Evolutionary conservation across 2,113 vertebrate species (phyloP).

Genomic region (Natator depressus): DNA sequence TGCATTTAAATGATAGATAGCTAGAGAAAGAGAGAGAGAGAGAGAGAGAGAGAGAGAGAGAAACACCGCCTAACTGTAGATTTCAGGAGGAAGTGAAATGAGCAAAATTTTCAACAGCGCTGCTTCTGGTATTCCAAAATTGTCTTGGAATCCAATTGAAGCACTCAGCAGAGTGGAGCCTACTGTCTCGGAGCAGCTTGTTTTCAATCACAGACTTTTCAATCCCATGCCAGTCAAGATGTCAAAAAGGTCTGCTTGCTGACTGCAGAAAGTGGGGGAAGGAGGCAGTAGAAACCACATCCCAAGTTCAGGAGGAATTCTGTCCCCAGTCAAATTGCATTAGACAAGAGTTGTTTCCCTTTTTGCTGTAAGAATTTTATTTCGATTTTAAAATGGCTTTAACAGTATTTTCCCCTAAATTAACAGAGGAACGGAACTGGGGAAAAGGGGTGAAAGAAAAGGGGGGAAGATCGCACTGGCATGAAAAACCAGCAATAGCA

Average conservation of each 20-base stretch:
- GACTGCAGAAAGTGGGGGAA: background rate
- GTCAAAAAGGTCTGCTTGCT: background rate
- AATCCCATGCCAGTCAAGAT: background rate
- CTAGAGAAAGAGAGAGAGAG: background rate
- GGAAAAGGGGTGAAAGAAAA: background rate
- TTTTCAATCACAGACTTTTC: background rate
- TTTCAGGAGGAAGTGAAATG: background rate
- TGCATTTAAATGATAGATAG: background rate
- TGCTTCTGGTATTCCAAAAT: background rate
- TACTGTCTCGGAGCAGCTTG: background rate
- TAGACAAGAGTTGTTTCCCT: background rate
- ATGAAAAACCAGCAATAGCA: background rate
- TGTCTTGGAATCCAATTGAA: background rate
- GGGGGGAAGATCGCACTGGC: background rate
- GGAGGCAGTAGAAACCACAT: background rate
- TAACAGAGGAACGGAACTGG: fast-evolving
- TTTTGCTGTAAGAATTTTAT: background rate
- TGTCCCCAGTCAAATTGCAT: background rate
- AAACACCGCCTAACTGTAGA: background rate
- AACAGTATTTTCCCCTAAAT: background rate
- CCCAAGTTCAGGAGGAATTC: background rate
- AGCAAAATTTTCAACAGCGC: background rate
- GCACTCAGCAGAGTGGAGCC: background rate
- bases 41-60: too few relatives aligned
- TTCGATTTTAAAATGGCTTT: background rate